A percentile compares a stretch with the other conserved stretches of the same genome.
Evolutionary conservation across 2,797 vertebrate species (phyloP).

Genomic region (Oceanodroma leucorhoa): DNA sequence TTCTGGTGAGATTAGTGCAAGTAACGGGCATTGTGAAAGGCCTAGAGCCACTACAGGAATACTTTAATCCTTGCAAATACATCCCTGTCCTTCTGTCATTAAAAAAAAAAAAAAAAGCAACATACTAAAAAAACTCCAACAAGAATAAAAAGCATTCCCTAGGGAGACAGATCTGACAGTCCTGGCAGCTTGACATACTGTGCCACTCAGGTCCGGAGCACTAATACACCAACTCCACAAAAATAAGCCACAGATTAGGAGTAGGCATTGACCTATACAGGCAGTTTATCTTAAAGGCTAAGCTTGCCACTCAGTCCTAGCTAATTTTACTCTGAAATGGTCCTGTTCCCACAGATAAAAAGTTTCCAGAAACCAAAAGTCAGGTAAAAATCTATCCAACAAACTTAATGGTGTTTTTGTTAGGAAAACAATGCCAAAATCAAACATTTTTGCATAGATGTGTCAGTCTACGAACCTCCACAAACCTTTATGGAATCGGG

Average conservation of each 20-base stretch:
- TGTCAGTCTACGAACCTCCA: not conserved
- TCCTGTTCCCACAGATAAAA: not conserved
- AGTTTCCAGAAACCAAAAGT: not conserved
- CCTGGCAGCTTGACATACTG: not conserved
- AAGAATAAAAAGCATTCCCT: not conserved
- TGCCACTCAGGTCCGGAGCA: accelerated
- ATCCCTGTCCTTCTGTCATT: not conserved
- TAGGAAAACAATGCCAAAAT: not conserved
- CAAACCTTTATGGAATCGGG: not conserved
- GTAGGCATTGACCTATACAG: not conserved
- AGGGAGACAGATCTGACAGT: not conserved
- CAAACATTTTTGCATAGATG: accelerated
- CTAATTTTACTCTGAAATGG: not conserved
- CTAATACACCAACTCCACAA: not conserved
- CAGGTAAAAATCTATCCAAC: not conserved
- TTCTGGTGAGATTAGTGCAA: not conserved
- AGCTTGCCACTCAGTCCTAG: not conserved
- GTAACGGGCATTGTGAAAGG: not conserved
- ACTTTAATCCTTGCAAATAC: slow-evolving; percentile 22
- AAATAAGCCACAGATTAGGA: not conserved
- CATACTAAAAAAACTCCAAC: accelerated
- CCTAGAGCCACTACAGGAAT: not conserved
- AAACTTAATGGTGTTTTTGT: accelerated
- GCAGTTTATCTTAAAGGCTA: too few species aligned
- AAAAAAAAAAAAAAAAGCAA: not conserved